Conservation (phyloP, 1,140 invertebrate species). For the Zophobas morio region DNA sequence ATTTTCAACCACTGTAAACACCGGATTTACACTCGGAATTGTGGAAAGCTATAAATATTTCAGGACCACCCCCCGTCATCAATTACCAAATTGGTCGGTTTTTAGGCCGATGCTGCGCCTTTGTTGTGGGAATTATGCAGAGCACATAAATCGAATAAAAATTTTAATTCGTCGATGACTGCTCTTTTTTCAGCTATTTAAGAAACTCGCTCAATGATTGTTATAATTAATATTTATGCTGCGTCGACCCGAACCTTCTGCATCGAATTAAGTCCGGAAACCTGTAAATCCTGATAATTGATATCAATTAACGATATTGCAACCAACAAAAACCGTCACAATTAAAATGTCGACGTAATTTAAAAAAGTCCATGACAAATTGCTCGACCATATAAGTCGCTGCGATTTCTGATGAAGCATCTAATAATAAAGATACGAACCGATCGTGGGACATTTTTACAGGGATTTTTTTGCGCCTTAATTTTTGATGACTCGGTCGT, state of each 20-base stretch:
- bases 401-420: constrained; percentile 43
- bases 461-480: constrained; percentile 22
- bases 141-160: constrained; percentile 59
- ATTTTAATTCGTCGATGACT: constrained; percentile 54
- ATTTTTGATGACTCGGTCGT: constrained; percentile 47
- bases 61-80: constrained; percentile 15
- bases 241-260: constrained; percentile 49
- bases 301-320: constrained; percentile 61
- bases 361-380: constrained; percentile 62
- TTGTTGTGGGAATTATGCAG: neutral
- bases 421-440: constrained; percentile 23
- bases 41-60: neutral
- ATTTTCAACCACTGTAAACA: constrained; percentile 15
- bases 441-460: constrained; percentile 14
- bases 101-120: constrained; percentile 14
- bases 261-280: constrained; percentile 55
- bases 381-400: constrained; percentile 56
- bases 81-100: constrained; percentile 17
- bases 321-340: constrained; percentile 59
- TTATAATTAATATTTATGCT: constrained; percentile 59
- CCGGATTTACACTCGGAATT: constrained; percentile 27
- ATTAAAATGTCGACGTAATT: constrained; percentile 61
- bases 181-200: constrained; percentile 53
- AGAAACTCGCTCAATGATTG: constrained; percentile 57
- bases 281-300: constrained; percentile 63